These are phyloP conservation scores for Poecilia gillii DNA, from an alignment of 2,797 vertebrate genomes.

Conservation along the genomic window DNA sequence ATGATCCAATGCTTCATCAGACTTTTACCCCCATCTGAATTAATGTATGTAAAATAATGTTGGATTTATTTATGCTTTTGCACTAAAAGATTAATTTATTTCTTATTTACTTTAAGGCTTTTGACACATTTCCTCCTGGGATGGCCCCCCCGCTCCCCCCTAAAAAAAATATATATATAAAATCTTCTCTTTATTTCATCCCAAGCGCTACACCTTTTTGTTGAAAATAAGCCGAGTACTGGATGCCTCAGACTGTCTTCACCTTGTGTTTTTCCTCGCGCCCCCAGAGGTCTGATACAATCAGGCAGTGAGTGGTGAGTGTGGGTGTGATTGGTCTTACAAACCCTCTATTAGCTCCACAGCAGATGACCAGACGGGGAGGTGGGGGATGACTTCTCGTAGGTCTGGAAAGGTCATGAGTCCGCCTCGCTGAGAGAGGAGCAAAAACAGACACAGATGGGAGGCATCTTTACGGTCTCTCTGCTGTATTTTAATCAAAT, in stretches of 20 bases:
- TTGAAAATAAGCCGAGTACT: slow-evolving; percentile 50
- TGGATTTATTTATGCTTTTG: not conserved
- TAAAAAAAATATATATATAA: not conserved
- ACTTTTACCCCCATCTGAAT: not conserved
- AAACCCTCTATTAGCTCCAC: slow-evolving; percentile 65
- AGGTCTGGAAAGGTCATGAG: slow-evolving; percentile 56
- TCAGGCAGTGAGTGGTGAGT: slow-evolving; percentile 51
- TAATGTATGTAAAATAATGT: not conserved
- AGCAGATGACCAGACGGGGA: slow-evolving; percentile 52
- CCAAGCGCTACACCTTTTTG: slow-evolving; percentile 34
- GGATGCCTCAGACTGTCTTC: slow-evolving; percentile 37
- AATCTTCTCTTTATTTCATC: slow-evolving; percentile 13
- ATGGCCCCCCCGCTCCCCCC: not conserved
- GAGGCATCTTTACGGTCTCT: slow-evolving; percentile 5
- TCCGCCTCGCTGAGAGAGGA: slow-evolving; percentile 11
- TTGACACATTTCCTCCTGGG: not conserved
- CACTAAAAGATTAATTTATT: not conserved
- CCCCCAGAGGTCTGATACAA: slow-evolving; percentile 58
- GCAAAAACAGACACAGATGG: slow-evolving; percentile 18
- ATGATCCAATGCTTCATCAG: not conserved
- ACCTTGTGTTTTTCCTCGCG: slow-evolving; percentile 62
- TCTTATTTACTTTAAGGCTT: not conserved
- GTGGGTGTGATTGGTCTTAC: slow-evolving; percentile 54
- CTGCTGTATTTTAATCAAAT: slow-evolving; percentile 31
- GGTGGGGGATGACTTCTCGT: slow-evolving; percentile 48